Percentiles rank a stretch among this genome's conserved stretches.
Evolutionary conservation across 2,113 vertebrate species (phyloP).

Genomic region (Myotis brandtii): DNA sequence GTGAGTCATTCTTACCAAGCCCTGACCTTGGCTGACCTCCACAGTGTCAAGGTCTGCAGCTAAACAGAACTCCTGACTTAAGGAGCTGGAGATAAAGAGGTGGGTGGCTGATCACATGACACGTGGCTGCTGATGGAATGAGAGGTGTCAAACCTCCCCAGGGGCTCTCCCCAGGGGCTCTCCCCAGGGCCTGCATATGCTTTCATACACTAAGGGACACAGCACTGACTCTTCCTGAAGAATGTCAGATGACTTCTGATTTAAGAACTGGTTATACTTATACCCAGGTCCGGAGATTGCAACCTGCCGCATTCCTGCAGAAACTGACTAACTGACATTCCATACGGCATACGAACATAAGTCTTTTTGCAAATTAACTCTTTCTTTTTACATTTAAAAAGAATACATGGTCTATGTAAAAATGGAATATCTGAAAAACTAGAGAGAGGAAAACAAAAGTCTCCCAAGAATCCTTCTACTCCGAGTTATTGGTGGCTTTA

Average conservation of each 20-base stretch:
- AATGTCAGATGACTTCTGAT: background rate
- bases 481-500: background rate
- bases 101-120: slow-evolving; percentile 20
- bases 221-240: background rate
- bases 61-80: slow-evolving; percentile 54
- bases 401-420: background rate
- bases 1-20: slow-evolving; percentile 65
- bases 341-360: background rate
- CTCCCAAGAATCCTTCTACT: background rate
- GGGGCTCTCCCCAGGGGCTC: background rate
- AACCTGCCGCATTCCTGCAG: background rate
- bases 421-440: background rate
- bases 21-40: slow-evolving; percentile 71
- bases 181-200: background rate
- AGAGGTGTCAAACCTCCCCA: background rate
- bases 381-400: background rate
- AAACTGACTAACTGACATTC: background rate
- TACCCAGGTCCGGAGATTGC: background rate
- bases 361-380: background rate
- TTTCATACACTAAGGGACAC: background rate
- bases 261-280: background rate
- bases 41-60: slow-evolving; percentile 15
- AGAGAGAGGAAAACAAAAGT: slow-evolving; percentile 19
- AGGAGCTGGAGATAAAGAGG: slow-evolving; percentile 66
- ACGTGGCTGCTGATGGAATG: background rate